Evolutionary conservation across 2,888 invertebrate genomes (phyloP), one percentile per base, ranked within the genome.

Genomic region (Drosophila sordidula): DNA sequence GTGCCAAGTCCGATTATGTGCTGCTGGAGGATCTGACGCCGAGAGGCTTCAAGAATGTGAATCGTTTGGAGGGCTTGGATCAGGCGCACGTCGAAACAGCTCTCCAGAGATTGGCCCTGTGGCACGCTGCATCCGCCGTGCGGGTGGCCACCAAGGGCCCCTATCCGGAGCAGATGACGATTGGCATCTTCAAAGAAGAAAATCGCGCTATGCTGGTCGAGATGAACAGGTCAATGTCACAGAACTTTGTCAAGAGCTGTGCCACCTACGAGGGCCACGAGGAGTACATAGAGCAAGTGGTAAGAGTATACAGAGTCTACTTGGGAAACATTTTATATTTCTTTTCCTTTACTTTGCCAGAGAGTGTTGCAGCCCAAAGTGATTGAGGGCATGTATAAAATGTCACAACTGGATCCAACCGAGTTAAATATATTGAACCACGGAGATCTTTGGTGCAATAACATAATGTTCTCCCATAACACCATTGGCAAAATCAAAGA

Each of bases 61-160:
- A 90, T 69, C 87, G 91, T 0, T 51, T 78, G 0, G 76, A 77
- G 11, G 91, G 91, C 3, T 64, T 91, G 1, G 87, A 91, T 45
- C 78, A 86, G 55, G 52, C 47, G 0, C 90, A 91, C 32, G 79
- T 82, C 12, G 75, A 90, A 49, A 26, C 76, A 0, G 85, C 81
- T 5, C 68, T 91, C 2, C 52, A 65, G 22, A 91, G 87, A 26
- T 16, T 91, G 36, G 82, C 91, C 2, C 65, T 89, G 57, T 90
- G 90, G 66, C 91, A 91, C 80, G 91, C 91, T 1, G 90, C 84
- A 1, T 88, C 90, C 0, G 90, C 84, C 2, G 83, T 82, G 39
- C 67, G 81, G 1, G 64, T 70, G 5, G 85, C 73, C 29, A 65
- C 64, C 2, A 80, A 78, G 47, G 86, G 89, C 0, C 36, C 59